These are phyloP conservation scores for Melopsittacus undulatus DNA, from an alignment of 2,797 vertebrate genomes.

Conservation along the genomic window DNA sequence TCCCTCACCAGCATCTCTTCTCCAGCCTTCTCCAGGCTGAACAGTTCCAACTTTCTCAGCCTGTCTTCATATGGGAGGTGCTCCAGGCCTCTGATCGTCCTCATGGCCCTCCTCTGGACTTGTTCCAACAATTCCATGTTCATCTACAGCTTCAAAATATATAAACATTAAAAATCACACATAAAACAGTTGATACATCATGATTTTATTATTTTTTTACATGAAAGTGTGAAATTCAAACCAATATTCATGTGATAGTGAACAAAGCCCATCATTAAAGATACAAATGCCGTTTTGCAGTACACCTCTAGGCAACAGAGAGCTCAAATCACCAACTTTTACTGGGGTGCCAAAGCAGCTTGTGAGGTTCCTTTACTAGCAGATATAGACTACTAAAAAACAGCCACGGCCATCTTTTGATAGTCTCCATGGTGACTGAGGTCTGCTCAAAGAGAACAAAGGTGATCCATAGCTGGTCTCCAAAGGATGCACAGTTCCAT, in stretches of 20 bases:
- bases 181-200: neutral
- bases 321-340: neutral
- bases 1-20: too few species aligned
- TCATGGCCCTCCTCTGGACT: too few species aligned
- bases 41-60: too few species aligned
- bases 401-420: neutral
- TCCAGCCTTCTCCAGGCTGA: too few species aligned
- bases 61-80: too few species aligned
- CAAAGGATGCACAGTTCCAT: neutral
- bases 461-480: neutral
- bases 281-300: neutral
- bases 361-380: neutral
- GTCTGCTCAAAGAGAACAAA: neutral
- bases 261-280: neutral
- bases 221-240: neutral
- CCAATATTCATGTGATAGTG: neutral
- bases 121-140: too few species aligned
- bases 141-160: neutral
- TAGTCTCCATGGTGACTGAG: neutral
- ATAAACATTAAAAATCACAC: neutral
- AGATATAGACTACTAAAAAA: neutral
- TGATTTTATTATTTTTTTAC: neutral
- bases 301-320: neutral
- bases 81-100: too few species aligned
- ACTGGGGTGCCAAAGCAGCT: neutral